A percentile compares a stretch with the other conserved stretches of the same genome.
These are phyloP conservation scores for Chironomus striatipennis DNA, from an alignment of 1,140 invertebrate species.

Conservation along the genomic window DNA sequence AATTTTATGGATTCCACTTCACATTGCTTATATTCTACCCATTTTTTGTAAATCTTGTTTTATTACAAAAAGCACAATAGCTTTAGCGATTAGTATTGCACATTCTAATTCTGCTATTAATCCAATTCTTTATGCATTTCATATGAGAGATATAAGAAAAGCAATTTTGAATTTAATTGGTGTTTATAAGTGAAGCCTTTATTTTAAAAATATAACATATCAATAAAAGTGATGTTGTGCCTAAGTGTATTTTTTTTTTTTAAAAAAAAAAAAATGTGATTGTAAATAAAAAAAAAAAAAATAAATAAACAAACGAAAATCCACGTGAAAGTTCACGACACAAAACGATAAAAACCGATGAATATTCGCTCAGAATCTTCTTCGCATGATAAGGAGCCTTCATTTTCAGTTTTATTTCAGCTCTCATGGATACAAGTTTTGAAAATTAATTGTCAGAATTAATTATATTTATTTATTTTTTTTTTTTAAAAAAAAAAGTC, in stretches of 20 bases:
- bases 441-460: too few species aligned
- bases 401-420: too few species aligned
- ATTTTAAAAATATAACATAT: too few species aligned
- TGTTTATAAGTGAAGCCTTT: not conserved
- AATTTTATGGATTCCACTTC: slow-evolving; percentile 85
- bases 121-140: not conserved
- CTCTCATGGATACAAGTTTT: too few species aligned
- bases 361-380: not conserved
- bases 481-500: too few species aligned
- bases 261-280: too few species aligned
- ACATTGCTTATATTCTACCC: slow-evolving; percentile 81
- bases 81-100: slow-evolving; percentile 32
- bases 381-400: too few species aligned
- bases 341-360: not conserved
- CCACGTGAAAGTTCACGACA: not conserved
- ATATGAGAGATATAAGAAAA: not conserved
- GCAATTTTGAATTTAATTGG: not conserved
- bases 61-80: slow-evolving; percentile 57
- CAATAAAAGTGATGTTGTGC: too few species aligned
- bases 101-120: not conserved
- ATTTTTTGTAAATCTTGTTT: slow-evolving; percentile 63
- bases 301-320: too few species aligned
- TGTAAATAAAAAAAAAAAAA: too few species aligned
- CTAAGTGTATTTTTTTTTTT: too few species aligned
- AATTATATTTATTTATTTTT: too few species aligned